A percentile compares a stretch with the other conserved stretches of the same genome.
Evolutionary conservation across 2,888 invertebrate genomes (phyloP).

Genomic region (Drosophila falleni): DNA sequence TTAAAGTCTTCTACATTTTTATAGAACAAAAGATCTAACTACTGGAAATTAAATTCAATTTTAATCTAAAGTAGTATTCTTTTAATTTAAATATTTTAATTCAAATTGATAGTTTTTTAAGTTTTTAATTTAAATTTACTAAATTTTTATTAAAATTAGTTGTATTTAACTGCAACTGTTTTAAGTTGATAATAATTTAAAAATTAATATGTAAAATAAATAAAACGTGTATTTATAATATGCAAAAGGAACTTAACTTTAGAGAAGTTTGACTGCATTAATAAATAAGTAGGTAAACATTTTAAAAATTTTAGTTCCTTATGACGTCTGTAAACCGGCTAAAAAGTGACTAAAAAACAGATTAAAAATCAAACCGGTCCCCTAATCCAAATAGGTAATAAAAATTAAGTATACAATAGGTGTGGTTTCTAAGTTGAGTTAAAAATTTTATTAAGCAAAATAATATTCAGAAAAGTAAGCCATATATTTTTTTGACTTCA

Average conservation of each 20-base stretch:
- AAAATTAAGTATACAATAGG: constrained; percentile 1
- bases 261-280: background rate
- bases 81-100: background rate
- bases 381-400: background rate
- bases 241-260: too few relatives aligned
- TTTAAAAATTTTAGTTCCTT: background rate
- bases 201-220: too few relatives aligned
- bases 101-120: too few relatives aligned
- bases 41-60: background rate
- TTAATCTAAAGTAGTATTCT: background rate
- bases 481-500: background rate
- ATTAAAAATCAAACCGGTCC: background rate
- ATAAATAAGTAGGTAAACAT: background rate
- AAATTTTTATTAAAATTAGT: too few relatives aligned
- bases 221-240: too few relatives aligned
- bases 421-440: too few relatives aligned
- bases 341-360: background rate
- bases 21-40: too few relatives aligned
- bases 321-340: background rate
- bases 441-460: background rate
- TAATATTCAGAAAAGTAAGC: background rate
- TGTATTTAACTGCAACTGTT: too few relatives aligned
- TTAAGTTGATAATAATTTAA: too few relatives aligned
- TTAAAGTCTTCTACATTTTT: background rate
- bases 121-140: too few relatives aligned